These are phyloP conservation scores for Amphipyra tragopoginis DNA, from an alignment of 2,888 invertebrate species.

Conservation along the genomic window DNA sequence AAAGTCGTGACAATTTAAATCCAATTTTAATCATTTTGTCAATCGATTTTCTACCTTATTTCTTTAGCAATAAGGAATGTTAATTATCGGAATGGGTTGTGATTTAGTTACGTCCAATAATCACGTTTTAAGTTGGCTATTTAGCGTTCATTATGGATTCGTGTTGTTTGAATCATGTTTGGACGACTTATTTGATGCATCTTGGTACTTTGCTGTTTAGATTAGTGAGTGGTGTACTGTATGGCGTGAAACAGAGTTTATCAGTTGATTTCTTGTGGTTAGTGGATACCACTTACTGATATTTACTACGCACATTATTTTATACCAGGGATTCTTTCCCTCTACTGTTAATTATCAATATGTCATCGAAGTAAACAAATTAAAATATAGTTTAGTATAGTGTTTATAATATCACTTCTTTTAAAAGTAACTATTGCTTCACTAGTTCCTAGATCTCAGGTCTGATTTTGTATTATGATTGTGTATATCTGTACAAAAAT, in stretches of 20 bases:
- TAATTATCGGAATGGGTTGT: constrained; percentile 25
- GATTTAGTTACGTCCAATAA: constrained; percentile 51
- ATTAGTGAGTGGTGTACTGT: constrained; percentile 19
- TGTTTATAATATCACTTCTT: too few species aligned
- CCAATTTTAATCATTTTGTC: constrained; percentile 33
- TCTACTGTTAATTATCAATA: too few species aligned
- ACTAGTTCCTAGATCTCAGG: too few species aligned
- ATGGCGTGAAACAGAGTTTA: constrained; percentile 9
- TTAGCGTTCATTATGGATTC: constrained; percentile 43
- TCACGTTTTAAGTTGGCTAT: constrained; percentile 43
- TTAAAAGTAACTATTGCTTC: too few species aligned
- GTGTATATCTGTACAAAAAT: too few species aligned
- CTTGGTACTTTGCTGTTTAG: constrained; percentile 25
- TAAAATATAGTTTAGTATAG: too few species aligned
- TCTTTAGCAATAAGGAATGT: constrained; percentile 15
- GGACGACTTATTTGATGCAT: constrained; percentile 38
- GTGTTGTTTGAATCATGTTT: constrained; percentile 40
- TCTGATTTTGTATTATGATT: too few species aligned
- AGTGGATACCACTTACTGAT: background rate
- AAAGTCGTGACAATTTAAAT: constrained; percentile 51
- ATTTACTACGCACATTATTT: too few species aligned
- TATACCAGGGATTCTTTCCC: too few species aligned
- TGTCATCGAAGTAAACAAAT: too few species aligned
- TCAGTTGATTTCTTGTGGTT: background rate
- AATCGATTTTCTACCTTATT: constrained; percentile 36